A percentile compares a stretch with the other conserved stretches of the same genome.
Conservation (phyloP, 2,113 vertebrate species). For the Apteryx mantelli region DNA sequence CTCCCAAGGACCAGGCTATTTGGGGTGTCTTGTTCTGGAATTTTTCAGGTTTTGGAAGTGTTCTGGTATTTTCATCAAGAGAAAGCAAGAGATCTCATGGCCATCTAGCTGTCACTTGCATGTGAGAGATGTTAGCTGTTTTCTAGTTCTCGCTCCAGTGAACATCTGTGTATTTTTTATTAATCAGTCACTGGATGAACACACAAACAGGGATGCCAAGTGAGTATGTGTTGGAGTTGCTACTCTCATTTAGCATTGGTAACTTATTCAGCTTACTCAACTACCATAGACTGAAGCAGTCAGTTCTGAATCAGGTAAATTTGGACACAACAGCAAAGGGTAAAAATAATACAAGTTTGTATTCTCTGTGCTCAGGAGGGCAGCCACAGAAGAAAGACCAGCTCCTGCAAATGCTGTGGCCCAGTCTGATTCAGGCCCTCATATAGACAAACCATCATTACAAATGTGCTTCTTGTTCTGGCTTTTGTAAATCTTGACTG, state of each 20-base stretch:
- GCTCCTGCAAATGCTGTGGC: neutral
- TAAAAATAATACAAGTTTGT: neutral
- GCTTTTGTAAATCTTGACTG: neutral
- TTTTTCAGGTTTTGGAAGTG: neutral
- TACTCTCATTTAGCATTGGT: neutral
- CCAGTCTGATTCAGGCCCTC: neutral
- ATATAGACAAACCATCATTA: neutral
- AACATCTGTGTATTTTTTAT: neutral
- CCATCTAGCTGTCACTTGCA: neutral
- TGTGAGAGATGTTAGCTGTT: neutral
- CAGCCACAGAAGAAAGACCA: neutral
- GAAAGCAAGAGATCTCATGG: neutral
- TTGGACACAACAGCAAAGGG: neutral
- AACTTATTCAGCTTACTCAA: conserved; percentile 14
- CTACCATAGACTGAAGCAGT: neutral
- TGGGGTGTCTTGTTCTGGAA: neutral
- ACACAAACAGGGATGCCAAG: neutral
- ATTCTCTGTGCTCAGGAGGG: neutral
- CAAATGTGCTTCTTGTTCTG: neutral
- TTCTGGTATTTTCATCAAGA: neutral
- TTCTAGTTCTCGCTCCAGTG: neutral
- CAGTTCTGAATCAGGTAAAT: neutral
- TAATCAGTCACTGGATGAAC: neutral
- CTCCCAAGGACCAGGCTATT: neutral
- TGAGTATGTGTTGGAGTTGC: neutral